Evolutionary conservation across 2,797 vertebrate species (phyloP), one percentile per base, ranked within the genome.

Genomic region (Monodelphis domestica): DNA sequence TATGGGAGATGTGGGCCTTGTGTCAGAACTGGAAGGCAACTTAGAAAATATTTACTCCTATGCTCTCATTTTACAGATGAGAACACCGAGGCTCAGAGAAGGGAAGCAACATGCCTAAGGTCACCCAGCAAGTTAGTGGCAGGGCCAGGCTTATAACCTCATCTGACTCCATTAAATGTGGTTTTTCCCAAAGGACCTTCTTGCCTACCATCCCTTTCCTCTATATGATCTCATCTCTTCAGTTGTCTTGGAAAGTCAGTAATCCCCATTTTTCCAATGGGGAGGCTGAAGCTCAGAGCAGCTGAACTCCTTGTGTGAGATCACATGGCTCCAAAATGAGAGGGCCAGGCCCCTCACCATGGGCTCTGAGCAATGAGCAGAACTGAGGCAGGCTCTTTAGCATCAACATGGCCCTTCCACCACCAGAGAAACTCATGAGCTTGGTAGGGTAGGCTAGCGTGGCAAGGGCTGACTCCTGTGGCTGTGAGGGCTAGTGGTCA

Each of bases 401-500:
- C 56, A 7, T 9, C 28, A n/a, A 14, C 15, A 15, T 70, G 59
- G 59, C 59, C 59, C n/a, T 70, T n/a, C 59, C 28, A n/a, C 59
- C 5, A 7, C 59, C 59, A 14, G 10, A 14, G 10, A 78, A 78
- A 17, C n/a, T 70, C 15, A 2, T 15, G 53, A 53, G 53, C 53
- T 53, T 11, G 11, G 53, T 30, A 91, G 33, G 21, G 21, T 53
- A 53, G 53, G 94, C 38, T 6, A 56, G 88, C 3, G 45, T 56
- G 87, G 28, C 45, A 14, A 56, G 29, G 87, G 45, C 51, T 50
- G 26, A 54, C 94, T 95, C 89, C 55, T 78, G 38, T 92, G 50
- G 70, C 70, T 38, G 0, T 45, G 91, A 92, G 78, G 93, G 54
- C n/a, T 33, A 45, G 89, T 92, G 89, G n/a, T 84, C 93, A 88